Base-by-base conservation (phyloP, 2,797 vertebrate genomes). In the Borostomias antarcticus region DNA sequence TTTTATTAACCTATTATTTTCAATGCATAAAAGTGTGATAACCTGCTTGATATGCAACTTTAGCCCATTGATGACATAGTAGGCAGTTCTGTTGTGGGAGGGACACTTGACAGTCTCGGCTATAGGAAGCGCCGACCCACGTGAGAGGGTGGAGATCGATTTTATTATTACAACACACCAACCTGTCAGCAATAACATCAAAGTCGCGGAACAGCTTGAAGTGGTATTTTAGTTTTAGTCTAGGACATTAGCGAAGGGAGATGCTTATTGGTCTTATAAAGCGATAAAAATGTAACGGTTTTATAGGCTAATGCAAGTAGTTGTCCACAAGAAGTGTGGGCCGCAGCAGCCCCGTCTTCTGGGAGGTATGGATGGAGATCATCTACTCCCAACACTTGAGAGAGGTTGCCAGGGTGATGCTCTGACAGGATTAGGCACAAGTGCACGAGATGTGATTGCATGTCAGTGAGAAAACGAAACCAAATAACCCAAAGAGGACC, bases 341-440 rank as follows among this genome's bases (percentile, higher is more conserved):
- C 59, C 29, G 45, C 21, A 21, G 43, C 40, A 28, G 15, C 7
- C 50, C 21, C 28, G 25, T 30, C 8, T 62, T 47, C 43, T 50
- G 28, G 29, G 45, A 19, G 45, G 59, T 21, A 47, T 13, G 61
- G 25, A 72, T n/a, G 66, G 29, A 47, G 76, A 80, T 64, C 78
- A 61, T 69, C 71, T 76, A 76, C 74, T 65, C 69, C 76, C 77
- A 79, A 76, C 85, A 85, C 79, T 77, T 76, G 75, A 87, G 78
- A 86, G 77, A 72, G 86, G 85, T 89, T 86, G 81, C 83, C 73
- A 79, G 85, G 88, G 88, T 82, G 83, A 88, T 80, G 88, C 81
- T 83, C 86, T 90, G 90, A 93, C 89, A 80, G 93, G 92, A 95
- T 95, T 94, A 95, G 81, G 74, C 87, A 82, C 79, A 82, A 85